Base-by-base conservation (phyloP, 2,797 vertebrate species). In the Helicolenus hilgendorfi region DNA sequence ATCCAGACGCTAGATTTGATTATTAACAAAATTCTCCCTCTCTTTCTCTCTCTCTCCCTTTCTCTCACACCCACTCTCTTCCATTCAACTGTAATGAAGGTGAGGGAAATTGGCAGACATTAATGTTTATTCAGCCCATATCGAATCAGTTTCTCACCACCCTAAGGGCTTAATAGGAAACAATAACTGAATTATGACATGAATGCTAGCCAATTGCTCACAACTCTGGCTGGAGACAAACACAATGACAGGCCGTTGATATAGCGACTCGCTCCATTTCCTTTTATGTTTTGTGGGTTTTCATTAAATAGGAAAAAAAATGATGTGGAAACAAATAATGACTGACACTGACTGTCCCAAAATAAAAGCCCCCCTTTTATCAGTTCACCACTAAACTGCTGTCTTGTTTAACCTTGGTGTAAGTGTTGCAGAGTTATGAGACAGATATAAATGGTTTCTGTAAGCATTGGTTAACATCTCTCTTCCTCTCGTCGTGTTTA, bases 131-230 rank as follows among this genome's bases (percentile, higher is more conserved):
- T 92, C 90, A 89, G 76, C 79, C 91, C 83, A 84, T 90, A 93
- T 93, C 81, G 2, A 94, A 94, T 95, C 84, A 77, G 80, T 95
- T 94, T 92, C 77, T 85, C 87, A 87, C 63, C 81, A 72, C 82
- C 92, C 92, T 89, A 26, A 77, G 83, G 92, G 89, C 67, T 92
- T 95, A 96, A 96, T 94, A 77, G 83, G 79, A 92, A 94, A 93
- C 92, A 96, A 95, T 92, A 94, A 93, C 71, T 84, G 85, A 94
- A 94, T 92, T 93, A 95, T 87, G 83, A 91, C 79, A 82, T 87
- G 73, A 89, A 90, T 83, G 75, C 71, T 55, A 59, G 80, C 77
- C 79, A 91, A 41, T 85, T 87, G 77, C 76, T 90, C 85, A 83
- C 76, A 87, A 71, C 86, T 88, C 71, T 83, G 72, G 35, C 73